Evolutionary conservation across 2,113 vertebrate genomes (phyloP), one percentile per base, ranked within the genome.

Genomic region (Neolamprologus kungweensis): DNA sequence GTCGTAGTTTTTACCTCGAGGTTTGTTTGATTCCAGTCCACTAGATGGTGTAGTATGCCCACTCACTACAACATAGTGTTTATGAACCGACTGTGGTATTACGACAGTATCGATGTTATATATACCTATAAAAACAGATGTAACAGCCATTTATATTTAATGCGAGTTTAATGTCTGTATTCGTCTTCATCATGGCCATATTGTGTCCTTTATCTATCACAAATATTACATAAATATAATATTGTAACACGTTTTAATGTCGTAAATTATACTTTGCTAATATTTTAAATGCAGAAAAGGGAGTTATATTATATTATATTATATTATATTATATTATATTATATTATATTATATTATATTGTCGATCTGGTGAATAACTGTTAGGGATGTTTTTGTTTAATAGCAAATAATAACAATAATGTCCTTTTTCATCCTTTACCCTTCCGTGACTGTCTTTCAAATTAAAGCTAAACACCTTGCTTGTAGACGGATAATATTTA

Each of bases 1-100:
- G 9, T 8, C 14, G 1, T 5, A 50, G 12, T 6, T 31, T 7
- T 31, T 14, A 0, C 9, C 11, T 23, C 23, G 23, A 28, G 16
- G 6, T 11, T 26, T 63, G 26, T 84, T 21, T 63, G 3, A 8
- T 37, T 47, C n/a, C 3, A 5, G 12, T 40, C 84, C 92, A 89
- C 88, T 73, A 90, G 94, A 85, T 90, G 94, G 91, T 80, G 89
- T 5, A 75, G 42, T 28, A 19, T 28, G 71, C 45, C 40, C 71
- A 47, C 40, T 50, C 42, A 47, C 42, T 50, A 17, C 71, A 31
- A 10, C 40, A 28, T 11, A 28, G 40, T 47, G 9, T 10, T 47
- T 28, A 28, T 47, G 14, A 75, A 28, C 9, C 40, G 7, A 45
- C 68, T 47, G 13, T 73, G 68, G 26, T 47, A 28, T 47, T 75